Conservation (phyloP, 2,888 invertebrate species). For the Lasius fuliginosus region DNA sequence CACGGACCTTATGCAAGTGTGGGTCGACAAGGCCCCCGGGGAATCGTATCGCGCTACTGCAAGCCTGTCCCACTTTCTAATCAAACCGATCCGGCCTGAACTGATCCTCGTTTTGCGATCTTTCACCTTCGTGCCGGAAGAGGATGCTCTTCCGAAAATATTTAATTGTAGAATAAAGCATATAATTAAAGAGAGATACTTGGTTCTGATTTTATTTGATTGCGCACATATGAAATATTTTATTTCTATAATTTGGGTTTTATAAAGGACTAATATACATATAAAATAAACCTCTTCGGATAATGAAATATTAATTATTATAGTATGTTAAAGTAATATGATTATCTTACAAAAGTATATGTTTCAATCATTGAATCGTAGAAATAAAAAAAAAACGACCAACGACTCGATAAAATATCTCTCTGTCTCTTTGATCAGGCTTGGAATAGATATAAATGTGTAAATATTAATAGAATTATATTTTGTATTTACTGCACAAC, state of each 20-base stretch:
- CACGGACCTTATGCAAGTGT: conserved; percentile 75
- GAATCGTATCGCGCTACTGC: conserved; percentile 75
- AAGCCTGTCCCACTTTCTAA: conserved; percentile 84
- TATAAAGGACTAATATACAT: too few relatives aligned
- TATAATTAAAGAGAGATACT: neutral
- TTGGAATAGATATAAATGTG: neutral
- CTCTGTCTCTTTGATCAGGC: neutral
- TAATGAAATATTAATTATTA: neutral
- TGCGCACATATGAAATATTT: neutral
- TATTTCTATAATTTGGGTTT: neutral
- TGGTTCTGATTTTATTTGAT: conserved; percentile 2
- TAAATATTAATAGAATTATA: neutral
- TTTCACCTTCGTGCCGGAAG: conserved; percentile 3
- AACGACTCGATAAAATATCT: neutral
- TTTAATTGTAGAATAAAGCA: neutral
- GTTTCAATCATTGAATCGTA: neutral
- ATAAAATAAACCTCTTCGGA: too few relatives aligned
- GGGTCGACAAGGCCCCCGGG: conserved; percentile 77
- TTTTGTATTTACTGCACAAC: neutral
- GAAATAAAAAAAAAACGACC: neutral
- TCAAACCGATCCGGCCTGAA: conserved; percentile 78
- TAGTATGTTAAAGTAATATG: neutral
- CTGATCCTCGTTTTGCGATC: conserved; percentile 50
- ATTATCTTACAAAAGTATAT: neutral
- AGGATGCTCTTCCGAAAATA: conserved; percentile 12